Evolutionary conservation across 2,888 invertebrate species (phyloP), one percentile per base, ranked within the genome.

Genomic region (Rhynchonema sp.): DNA sequence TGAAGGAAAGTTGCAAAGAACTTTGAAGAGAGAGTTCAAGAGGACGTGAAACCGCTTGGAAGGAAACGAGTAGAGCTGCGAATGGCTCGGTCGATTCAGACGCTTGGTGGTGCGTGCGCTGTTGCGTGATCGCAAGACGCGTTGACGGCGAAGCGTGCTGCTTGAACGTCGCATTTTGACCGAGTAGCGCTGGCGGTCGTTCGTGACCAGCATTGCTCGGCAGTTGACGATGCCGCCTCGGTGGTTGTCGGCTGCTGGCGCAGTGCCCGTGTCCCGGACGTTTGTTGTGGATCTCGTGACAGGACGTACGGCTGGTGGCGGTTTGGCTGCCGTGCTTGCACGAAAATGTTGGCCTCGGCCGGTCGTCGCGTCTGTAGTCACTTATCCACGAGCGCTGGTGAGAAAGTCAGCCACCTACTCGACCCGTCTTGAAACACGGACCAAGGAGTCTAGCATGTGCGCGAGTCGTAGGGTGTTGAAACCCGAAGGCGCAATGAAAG

Each of bases 401-500:
- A 66, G 30, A 59, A 38, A 38, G 38, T 38, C 38, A 38, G 38
- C 38, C 38, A 38, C 38, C 38, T 38, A 38, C 38, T 17, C 38
- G 38, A 38, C 38, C 38, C 38, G 38, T 38, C 38, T 38, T 38
- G 38, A 38, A 38, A 38, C 38, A 38, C 38, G 38, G 38, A 38
- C 38, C 38, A 38, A 38, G 38, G 38, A 38, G 38, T 38, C 38
- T 38, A 61, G 78, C 81, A 80, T 80, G 79, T 81, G 77, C 79
- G 82, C 82, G 77, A 83, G 82, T 82, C 80, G 79, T 78, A 78
- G 80, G 80, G 80, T 76, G 64, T 70, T 70, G 77, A 80, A 67
- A 79, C 79, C 79, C 75, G 79, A 77, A 79, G 80, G 82, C 81
- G 79, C 65, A 83, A 80, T 79, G 81, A 83, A 82, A 81, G 81